Evolutionary conservation across 2,888 invertebrate genomes (phyloP).

Genomic region (Epistrophella euchroma): DNA sequence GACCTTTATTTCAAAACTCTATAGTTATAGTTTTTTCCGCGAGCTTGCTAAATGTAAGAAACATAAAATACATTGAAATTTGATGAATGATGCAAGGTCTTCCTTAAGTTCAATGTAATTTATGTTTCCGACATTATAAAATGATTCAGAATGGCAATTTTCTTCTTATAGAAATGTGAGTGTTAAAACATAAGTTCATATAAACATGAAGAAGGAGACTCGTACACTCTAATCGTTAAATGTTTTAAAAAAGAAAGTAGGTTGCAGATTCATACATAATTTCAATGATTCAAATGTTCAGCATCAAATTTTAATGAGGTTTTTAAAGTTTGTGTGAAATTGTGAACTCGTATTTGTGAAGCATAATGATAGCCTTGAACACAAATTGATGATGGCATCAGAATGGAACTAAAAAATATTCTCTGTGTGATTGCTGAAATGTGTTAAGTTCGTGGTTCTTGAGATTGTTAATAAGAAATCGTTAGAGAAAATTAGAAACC

Average conservation of each 20-base stretch:
- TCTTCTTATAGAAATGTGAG: not conserved
- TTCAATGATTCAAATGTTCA: too few relatives aligned
- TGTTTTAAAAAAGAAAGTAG: too few relatives aligned
- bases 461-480: too few relatives aligned
- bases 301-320: not conserved
- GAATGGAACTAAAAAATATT: too few relatives aligned
- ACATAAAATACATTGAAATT: not conserved
- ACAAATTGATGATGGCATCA: not conserved
- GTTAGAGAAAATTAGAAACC: too few relatives aligned
- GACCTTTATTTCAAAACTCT: slow-evolving; percentile 36
- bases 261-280: not conserved
- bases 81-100: not conserved
- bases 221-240: too few relatives aligned
- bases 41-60: not conserved
- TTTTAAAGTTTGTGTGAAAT: not conserved
- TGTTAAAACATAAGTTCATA: not conserved
- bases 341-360: not conserved
- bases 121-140: not conserved
- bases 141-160: not conserved
- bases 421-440: not conserved
- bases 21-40: not conserved
- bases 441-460: not conserved
- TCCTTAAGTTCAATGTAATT: not conserved
- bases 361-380: not conserved
- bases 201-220: not conserved